These are phyloP conservation scores for Coelopa pilipes DNA, from an alignment of 2,888 invertebrate species.

Conservation along the genomic window DNA sequence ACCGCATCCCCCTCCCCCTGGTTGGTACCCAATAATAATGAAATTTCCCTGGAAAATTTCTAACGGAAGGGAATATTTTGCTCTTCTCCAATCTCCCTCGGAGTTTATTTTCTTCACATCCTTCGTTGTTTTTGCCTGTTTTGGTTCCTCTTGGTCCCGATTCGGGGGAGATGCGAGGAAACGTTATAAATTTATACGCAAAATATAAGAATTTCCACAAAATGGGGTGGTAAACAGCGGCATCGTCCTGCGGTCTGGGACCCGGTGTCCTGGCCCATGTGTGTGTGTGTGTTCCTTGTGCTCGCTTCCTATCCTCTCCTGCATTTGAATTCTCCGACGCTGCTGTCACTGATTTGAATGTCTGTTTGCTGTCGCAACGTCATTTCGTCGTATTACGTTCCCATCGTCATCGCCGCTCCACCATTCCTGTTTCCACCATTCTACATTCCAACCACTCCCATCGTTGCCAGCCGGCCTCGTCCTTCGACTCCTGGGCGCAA, in stretches of 20 bases:
- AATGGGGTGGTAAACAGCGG: no score
- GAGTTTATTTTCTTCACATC: background rate
- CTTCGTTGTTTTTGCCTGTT: background rate
- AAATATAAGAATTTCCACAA: background rate
- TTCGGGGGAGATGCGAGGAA: background rate
- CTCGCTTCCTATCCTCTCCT: background rate
- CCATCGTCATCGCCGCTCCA: constrained; percentile 6
- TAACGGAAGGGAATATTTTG: no score
- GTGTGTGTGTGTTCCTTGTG: constrained; percentile 5
- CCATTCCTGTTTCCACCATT: constrained; percentile 13
- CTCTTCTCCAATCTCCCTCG: no score
- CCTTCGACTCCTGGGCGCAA: background rate
- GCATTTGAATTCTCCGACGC: constrained; percentile 24
- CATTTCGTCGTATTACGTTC: constrained; percentile 20
- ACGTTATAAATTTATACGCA: constrained; percentile 1
- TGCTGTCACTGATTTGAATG: constrained; percentile 42
- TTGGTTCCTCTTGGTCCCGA: background rate
- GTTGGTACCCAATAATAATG: no score
- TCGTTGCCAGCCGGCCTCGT: no score
- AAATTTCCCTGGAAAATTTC: no score
- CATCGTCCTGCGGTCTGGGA: no score
- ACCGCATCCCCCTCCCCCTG: background rate
- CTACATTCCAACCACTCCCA: background rate
- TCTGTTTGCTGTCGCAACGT: constrained; percentile 37
- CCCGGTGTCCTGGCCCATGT: background rate